Evolutionary conservation across 2,888 invertebrate species (phyloP), one percentile per base, ranked within the genome.

Genomic region (Xestia ashworthii): DNA sequence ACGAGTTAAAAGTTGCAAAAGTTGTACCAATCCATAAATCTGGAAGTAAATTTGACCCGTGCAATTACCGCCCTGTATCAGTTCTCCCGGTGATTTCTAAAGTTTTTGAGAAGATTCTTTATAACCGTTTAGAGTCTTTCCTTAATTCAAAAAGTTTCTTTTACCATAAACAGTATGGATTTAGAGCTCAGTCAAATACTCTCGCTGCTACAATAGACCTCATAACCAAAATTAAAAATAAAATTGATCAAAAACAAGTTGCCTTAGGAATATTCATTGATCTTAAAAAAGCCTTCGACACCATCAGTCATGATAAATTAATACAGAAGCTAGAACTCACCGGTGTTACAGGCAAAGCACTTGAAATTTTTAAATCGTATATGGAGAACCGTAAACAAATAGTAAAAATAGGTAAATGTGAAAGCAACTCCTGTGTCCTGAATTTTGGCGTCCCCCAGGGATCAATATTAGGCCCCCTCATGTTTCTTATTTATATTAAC

Each of bases 21-120:
- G 58, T 70, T 70, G 70, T 70, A 58, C 70, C 70, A 60, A 60
- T 58, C 46, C 32, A 70, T 46, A 70, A 58, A 58, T 70, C 70
- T 11, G 58, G 58, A 25, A 70, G 25, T 70, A 58, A 55, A 58
- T 69, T 44, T 69, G 55, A 69, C n/a, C 44, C 55, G 16, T 58
- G 69, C 44, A 69, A 69, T 50, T 50, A 50, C 50, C 50, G 50
- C 50, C 16, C 16, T 19, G 50, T 50, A 19, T 50, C 50, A 50
- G 41, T 69, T 55, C 69, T 55, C 41, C 25, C 55, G 55, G 41
- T 41, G 55, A 58, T 69, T 53, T 41, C 41, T 64, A 64, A 64
- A 58, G 55, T 69, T n/a, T 58, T 69, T 25, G 55, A 55, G 69
- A 44, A 55, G 55, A 69, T 58, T 58, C n/a, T 58, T 44, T 69